Conservation (phyloP, 2,113 vertebrate species). For the Syngnathus floridae region DNA sequence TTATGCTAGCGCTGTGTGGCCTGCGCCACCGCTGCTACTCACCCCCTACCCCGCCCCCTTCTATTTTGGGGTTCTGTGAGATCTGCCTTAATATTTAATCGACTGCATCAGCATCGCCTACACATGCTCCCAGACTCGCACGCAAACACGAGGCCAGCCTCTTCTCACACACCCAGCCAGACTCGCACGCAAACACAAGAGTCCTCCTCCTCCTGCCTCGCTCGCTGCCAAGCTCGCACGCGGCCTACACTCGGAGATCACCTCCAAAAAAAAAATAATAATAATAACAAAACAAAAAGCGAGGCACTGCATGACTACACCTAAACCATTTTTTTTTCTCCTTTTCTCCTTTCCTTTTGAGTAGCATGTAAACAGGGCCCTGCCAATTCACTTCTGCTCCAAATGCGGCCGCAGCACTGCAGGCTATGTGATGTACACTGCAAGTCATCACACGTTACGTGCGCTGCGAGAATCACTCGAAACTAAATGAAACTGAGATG, state of each 20-base stretch:
- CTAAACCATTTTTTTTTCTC: slow-evolving; percentile 26
- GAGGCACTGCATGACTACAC: slow-evolving; percentile 41
- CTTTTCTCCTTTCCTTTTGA: slow-evolving; percentile 19
- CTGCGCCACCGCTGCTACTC: slow-evolving; percentile 7
- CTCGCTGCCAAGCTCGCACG: slow-evolving; percentile 52
- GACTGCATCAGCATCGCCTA: slow-evolving; percentile 70
- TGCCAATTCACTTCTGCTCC: slow-evolving; percentile 45
- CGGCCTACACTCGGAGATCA: slow-evolving; percentile 58
- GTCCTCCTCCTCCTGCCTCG: slow-evolving; percentile 38
- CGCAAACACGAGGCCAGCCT: slow-evolving; percentile 64
- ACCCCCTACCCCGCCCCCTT: slow-evolving; percentile 21
- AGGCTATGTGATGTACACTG: slow-evolving; percentile 32
- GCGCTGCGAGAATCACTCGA: not conserved
- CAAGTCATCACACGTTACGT: slow-evolving; percentile 13
- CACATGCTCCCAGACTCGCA: slow-evolving; percentile 63
- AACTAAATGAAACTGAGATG: slow-evolving; percentile 5
- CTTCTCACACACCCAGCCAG: slow-evolving; percentile 62
- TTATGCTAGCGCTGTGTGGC: slow-evolving; percentile 30
- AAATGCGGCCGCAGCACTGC: slow-evolving; percentile 40
- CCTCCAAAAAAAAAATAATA: slow-evolving; percentile 1
- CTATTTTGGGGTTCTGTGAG: slow-evolving; percentile 64
- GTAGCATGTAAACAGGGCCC: slow-evolving; percentile 29
- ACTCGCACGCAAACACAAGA: slow-evolving; percentile 64
- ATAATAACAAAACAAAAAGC: slow-evolving; percentile 49
- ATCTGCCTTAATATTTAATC: slow-evolving; percentile 74